phyloP scores from a whole-genome alignment of 2,113 vertebrate genomes.

The Macrotis lagotis region DNA sequence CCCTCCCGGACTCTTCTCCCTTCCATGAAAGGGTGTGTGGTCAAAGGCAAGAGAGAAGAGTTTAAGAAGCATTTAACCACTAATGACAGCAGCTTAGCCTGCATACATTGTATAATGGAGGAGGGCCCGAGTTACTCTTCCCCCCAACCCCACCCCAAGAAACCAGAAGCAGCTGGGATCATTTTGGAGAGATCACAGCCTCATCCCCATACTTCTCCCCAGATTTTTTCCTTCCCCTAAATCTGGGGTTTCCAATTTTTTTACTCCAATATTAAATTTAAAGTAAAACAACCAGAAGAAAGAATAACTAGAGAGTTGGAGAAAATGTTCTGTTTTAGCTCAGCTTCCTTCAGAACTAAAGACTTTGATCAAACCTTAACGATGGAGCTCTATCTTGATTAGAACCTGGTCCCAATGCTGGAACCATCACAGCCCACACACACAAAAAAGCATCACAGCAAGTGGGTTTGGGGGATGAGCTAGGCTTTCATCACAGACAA shows the following conservation, averaged over 20 bases:
- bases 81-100: conserved; percentile 55
- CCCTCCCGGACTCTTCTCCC: conserved; percentile 41
- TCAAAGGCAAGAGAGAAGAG: conserved; percentile 64
- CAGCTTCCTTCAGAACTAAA: conserved; percentile 45
- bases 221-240: conserved; percentile 3
- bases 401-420: conserved; percentile 55
- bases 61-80: conserved; percentile 66
- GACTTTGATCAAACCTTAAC: conserved; percentile 37
- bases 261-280: conserved; percentile 45
- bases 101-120: conserved; percentile 68
- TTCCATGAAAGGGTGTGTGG: conserved; percentile 52
- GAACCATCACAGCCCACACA: conserved; percentile 57
- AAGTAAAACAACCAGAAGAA: conserved; percentile 37
- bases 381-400: conserved; percentile 36
- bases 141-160: neutral
- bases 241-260: conserved; percentile 42
- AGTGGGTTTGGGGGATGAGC: conserved; percentile 50
- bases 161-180: conserved; percentile 72
- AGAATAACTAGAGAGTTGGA: conserved; percentile 25
- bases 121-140: conserved; percentile 6
- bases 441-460: conserved; percentile 62
- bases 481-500: conserved; percentile 42
- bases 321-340: conserved; percentile 44
- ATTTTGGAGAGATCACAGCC: conserved; percentile 47
- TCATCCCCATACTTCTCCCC: neutral